phyloP scores from a whole-genome alignment of 2,113 vertebrate species.

The Triplophysa dalaica region DNA sequence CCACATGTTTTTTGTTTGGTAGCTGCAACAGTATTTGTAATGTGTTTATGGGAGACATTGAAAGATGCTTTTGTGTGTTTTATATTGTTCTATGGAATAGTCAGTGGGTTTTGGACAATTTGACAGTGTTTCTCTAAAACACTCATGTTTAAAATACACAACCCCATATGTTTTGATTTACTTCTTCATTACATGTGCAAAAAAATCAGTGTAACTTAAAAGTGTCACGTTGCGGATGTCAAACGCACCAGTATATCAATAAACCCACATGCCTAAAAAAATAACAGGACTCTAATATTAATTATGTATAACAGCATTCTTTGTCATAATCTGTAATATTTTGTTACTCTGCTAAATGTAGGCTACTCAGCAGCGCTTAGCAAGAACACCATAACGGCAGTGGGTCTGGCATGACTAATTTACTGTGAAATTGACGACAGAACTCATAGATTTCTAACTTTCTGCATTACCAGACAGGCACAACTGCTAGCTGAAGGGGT shows the following conservation, averaged over 20 bases:
- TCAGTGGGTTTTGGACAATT: background rate
- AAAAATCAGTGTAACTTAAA: background rate
- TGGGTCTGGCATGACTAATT: slow-evolving; percentile 22
- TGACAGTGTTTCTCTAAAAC: no score
- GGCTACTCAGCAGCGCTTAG: slow-evolving; percentile 3
- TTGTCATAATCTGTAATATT: slow-evolving; percentile 33
- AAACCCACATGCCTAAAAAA: background rate
- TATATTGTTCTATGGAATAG: no score
- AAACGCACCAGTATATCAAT: background rate
- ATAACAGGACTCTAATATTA: background rate
- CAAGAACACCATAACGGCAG: background rate
- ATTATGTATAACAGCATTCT: background rate
- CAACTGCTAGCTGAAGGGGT: background rate
- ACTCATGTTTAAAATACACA: background rate
- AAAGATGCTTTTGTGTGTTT: no score
- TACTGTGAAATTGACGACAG: slow-evolving; percentile 3
- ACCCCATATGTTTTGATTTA: no score
- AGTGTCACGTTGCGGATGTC: no score
- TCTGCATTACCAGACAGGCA: background rate
- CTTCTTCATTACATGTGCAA: background rate
- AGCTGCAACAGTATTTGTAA: no score
- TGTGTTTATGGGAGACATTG: no score
- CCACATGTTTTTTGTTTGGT: no score
- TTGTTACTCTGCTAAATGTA: background rate
- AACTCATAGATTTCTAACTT: background rate